These are phyloP conservation scores for Drosophila bipectinata DNA, from an alignment of 1,140 invertebrate genomes.

Conservation along the genomic window DNA sequence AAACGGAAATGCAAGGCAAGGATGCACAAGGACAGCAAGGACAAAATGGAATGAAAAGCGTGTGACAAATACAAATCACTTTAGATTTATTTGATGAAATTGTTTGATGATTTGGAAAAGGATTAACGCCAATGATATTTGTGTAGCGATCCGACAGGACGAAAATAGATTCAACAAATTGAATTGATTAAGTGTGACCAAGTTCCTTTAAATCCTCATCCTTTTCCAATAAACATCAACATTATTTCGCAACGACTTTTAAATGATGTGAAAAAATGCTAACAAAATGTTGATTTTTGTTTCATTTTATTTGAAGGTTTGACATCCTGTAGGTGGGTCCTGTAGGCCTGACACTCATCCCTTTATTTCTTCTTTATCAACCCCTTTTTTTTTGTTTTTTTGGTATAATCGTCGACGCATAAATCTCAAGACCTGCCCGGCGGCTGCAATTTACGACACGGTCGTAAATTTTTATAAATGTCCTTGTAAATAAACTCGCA, in stretches of 20 bases:
- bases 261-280: slow-evolving; percentile 65
- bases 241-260: slow-evolving; percentile 55
- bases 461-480: slow-evolving; percentile 82
- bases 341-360: slow-evolving; percentile 17
- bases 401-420: slow-evolving; percentile 73
- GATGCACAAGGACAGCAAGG: slow-evolving; percentile 1
- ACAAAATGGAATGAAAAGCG: slow-evolving; percentile 55
- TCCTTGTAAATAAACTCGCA: slow-evolving; percentile 82
- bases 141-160: slow-evolving; percentile 35
- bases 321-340: slow-evolving; percentile 1
- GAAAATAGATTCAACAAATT: too few relatives aligned
- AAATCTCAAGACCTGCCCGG: slow-evolving; percentile 80
- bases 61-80: slow-evolving; percentile 81
- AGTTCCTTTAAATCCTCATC: background rate
- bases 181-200: too few relatives aligned
- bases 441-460: slow-evolving; percentile 77
- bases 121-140: slow-evolving; percentile 79
- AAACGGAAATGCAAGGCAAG: background rate
- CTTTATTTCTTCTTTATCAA: background rate
- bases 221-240: background rate
- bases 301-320: background rate
- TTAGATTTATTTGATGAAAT: slow-evolving; percentile 80
- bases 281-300: slow-evolving; percentile 28
- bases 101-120: slow-evolving; percentile 80
- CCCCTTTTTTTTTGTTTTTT: slow-evolving; percentile 1